Conservation (phyloP, 2,888 invertebrate species). For the Chalcis sispes region DNA sequence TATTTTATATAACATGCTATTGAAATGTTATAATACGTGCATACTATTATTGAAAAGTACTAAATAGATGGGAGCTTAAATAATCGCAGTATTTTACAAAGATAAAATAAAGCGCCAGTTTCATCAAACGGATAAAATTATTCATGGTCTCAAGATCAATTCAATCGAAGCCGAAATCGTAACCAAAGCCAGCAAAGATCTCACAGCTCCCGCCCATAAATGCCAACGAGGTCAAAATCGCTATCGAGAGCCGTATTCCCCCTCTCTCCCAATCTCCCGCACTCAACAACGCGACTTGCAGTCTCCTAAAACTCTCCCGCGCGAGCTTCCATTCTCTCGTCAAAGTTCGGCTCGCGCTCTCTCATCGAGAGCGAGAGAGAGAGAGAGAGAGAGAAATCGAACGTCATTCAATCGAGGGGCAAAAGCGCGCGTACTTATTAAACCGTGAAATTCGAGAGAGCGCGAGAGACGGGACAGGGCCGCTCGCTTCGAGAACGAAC, state of each 20-base stretch:
- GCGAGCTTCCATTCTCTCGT: not conserved
- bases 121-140: not conserved
- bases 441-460: conserved; percentile 48
- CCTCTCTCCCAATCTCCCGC: not conserved
- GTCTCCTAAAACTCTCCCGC: conserved; percentile 24
- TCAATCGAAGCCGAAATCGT: not conserved
- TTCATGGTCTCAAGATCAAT: not conserved
- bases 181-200: not conserved
- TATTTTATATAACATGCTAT: too few species aligned
- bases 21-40: too few species aligned
- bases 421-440: conserved; percentile 30
- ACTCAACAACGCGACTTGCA: conserved; percentile 4
- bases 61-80: too few species aligned
- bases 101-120: not conserved
- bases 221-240: conserved; percentile 12
- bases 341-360: conserved; percentile 2
- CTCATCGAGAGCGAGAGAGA: too few species aligned
- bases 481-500: not conserved
- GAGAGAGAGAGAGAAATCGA: too few species aligned
- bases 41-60: too few species aligned
- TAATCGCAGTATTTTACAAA: too few species aligned
- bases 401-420: conserved; percentile 25
- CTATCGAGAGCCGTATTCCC: not conserved
- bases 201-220: not conserved
- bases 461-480: too few species aligned